These are phyloP conservation scores for Fabriciana adippe DNA, from an alignment of 2,888 invertebrate genomes.

Conservation along the genomic window DNA sequence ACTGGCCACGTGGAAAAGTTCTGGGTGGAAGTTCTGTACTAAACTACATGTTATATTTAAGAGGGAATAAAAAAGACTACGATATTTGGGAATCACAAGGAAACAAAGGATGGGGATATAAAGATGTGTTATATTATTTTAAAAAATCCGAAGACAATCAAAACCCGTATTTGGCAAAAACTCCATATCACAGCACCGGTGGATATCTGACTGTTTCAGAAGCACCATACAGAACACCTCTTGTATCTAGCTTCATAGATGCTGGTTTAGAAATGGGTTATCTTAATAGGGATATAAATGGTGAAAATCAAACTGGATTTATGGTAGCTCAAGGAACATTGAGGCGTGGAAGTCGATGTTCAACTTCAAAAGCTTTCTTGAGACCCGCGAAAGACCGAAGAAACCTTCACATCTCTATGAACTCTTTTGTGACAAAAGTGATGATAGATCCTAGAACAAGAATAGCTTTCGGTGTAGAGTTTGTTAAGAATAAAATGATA, in stretches of 20 bases:
- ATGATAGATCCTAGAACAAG: constrained; percentile 88
- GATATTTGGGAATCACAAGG: constrained; percentile 94
- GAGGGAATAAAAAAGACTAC: constrained; percentile 95
- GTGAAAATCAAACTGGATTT: constrained; percentile 92
- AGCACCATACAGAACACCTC: constrained; percentile 92
- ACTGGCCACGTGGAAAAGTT: constrained; percentile 96
- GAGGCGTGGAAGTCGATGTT: constrained; percentile 91
- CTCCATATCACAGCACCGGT: constrained; percentile 90
- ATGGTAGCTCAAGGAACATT: constrained; percentile 94
- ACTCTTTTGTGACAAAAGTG: constrained; percentile 89
- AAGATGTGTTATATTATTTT: constrained; percentile 91
- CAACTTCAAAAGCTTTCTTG: constrained; percentile 93
- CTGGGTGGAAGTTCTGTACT: constrained; percentile 94
- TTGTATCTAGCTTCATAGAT: constrained; percentile 91
- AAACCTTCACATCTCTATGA: constrained; percentile 93
- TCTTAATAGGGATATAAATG: constrained; percentile 92
- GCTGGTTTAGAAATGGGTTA: constrained; percentile 93
- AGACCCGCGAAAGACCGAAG: constrained; percentile 89
- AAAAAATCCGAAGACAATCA: constrained; percentile 96
- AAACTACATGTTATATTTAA: constrained; percentile 95
- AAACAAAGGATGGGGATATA: constrained; percentile 93
- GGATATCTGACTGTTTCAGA: constrained; percentile 93
- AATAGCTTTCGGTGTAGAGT: constrained; percentile 91
- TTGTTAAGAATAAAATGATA: constrained; percentile 87
- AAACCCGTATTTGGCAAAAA: constrained; percentile 90